A percentile compares a stretch with the other conserved stretches of the same genome.
phyloP scores from a whole-genome alignment of 2,888 invertebrate species.

The Gastrophysa polygoni region DNA sequence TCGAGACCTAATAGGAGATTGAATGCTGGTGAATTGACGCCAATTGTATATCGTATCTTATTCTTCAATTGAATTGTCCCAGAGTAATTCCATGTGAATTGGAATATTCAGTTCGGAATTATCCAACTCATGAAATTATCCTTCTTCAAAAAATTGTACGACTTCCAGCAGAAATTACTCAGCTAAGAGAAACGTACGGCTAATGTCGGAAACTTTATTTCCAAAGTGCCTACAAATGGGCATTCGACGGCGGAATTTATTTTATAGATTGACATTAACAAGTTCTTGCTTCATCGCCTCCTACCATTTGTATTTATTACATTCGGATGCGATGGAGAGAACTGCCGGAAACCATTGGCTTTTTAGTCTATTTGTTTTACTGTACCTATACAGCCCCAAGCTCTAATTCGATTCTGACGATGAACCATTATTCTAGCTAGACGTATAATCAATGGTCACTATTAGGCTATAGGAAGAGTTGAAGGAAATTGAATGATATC shows the following conservation, averaged over 20 bases:
- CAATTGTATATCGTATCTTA: no score
- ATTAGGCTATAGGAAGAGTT: no score
- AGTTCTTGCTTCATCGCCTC: constrained; percentile 30
- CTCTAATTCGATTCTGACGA: neutral
- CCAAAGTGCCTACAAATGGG: constrained; percentile 25
- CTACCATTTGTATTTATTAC: constrained; percentile 32
- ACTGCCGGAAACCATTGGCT: constrained; percentile 2
- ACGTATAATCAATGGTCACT: neutral
- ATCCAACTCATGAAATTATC: no score
- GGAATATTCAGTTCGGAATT: no score
- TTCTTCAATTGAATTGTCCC: no score
- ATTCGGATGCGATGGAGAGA: constrained; percentile 14
- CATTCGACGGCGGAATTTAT: constrained; percentile 28
- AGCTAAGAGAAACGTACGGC: neutral
- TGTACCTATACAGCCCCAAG: neutral
- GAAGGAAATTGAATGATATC: no score
- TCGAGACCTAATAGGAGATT: no score
- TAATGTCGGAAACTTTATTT: neutral
- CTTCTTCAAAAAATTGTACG: no score
- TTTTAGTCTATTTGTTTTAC: constrained; percentile 11
- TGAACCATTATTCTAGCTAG: neutral
- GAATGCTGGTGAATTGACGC: no score
- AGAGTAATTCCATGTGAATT: no score
- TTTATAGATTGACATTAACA: constrained; percentile 29
- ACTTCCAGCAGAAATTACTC: neutral